phyloP scores from a whole-genome alignment of 1,140 invertebrate species.

The Apis laboriosa region DNA sequence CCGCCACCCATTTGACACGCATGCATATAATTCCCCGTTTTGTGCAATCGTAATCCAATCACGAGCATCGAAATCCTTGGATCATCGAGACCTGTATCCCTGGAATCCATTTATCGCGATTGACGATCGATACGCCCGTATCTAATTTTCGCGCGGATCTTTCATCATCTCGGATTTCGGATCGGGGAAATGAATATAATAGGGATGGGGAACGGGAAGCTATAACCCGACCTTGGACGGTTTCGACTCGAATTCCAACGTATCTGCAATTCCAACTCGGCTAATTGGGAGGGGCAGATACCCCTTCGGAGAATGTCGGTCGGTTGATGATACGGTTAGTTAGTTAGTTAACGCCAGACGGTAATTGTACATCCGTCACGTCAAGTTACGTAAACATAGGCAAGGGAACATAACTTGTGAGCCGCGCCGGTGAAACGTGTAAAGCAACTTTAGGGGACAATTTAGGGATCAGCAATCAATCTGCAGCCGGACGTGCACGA shows the following conservation, averaged over 20 bases:
- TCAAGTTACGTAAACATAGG: slow-evolving; percentile 55
- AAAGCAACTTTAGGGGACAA: slow-evolving; percentile 58
- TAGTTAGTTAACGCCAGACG: slow-evolving; percentile 62
- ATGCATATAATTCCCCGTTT: neutral
- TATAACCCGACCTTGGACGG: neutral
- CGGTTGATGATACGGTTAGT: slow-evolving; percentile 47
- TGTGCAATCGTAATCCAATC: neutral
- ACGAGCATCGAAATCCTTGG: neutral
- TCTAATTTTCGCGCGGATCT: neutral
- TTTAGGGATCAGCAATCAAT: slow-evolving; percentile 65
- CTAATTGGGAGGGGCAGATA: slow-evolving; percentile 68
- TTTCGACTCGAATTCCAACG: slow-evolving; percentile 43
- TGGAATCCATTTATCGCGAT: neutral
- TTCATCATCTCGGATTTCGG: neutral
- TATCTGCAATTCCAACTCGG: slow-evolving; percentile 69
- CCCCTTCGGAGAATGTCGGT: slow-evolving; percentile 47
- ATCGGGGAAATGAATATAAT: slow-evolving; percentile 1
- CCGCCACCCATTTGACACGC: too few species aligned
- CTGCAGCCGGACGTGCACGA: slow-evolving; percentile 51
- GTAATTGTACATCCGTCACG: slow-evolving; percentile 54
- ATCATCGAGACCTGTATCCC: neutral
- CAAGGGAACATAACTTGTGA: slow-evolving; percentile 56
- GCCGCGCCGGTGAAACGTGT: slow-evolving; percentile 39
- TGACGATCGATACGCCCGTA: neutral
- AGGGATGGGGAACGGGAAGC: neutral